Base-by-base conservation (phyloP, 1,140 invertebrate genomes). In the Littorina saxatilis region DNA sequence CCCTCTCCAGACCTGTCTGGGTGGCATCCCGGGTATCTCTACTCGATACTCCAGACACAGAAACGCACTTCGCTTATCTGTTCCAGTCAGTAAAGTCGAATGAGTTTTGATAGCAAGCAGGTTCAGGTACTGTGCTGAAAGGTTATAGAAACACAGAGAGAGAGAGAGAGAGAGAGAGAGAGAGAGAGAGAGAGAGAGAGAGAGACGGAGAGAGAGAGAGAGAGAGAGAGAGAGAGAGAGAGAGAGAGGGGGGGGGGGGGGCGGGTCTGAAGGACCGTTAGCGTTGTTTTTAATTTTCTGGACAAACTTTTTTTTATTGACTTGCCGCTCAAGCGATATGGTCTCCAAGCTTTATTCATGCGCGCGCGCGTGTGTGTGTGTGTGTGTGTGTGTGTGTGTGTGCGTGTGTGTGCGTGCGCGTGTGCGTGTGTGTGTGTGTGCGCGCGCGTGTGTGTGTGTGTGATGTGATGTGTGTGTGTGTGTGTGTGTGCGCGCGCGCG, bases 401-500 rank as follows among this genome's bases (percentile, higher is more conserved):
- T 37, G 35, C 4, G 68, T 40, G 68, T 72, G 68, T 40, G 37
- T 72, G 68, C 23, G 68, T 72, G 68, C 23, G 37, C 40, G 68
- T 40, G 68, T 72, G 37, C 23, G 37, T 72, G 68, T 32, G 27
- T 63, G 61, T 32, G 27, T 63, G 61, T 32, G 61, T 63, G 61
- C 32, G 61, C 32, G 61, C 32, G 61, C 32, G 61, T 63, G 61
- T 63, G 61, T 35, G 61, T 63, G 61, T 63, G 61, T 20, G 23
- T 23, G n/a, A 13, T 29, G n/a, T 27, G 13, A 32, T 66, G 61
- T 66, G 27, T 29, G 61, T 66, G 61, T 66, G 61, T 66, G 61
- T 66, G 61, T 66, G 61, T 66, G 61, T 66, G 61, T 66, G 27
- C 13, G 61, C 35, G 61, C 35, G 61, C 35, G 61, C 35, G 61